Evolutionary conservation across 1,140 invertebrate species (phyloP), one percentile per base, ranked within the genome.

Genomic region (Aphelenchoides besseyi): DNA sequence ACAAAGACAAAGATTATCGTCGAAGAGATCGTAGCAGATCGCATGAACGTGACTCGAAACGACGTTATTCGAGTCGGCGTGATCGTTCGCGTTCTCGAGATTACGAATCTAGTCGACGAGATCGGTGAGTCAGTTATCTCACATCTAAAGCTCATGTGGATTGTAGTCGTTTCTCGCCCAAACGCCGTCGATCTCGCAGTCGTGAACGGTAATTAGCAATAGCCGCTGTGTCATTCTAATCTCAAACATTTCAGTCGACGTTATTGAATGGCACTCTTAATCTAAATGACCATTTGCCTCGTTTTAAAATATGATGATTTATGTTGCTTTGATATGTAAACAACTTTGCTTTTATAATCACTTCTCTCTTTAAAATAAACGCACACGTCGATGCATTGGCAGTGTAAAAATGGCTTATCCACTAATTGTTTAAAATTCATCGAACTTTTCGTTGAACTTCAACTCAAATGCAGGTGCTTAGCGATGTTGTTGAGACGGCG

Each of bases 1-100:
- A 76, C 2, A 71, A 68, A 5, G 76, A 73, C 0, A 57, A 55
- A 3, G 78, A 79, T n/a, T 77, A 77, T 35, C 28, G 36, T 35
- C 30, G 68, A 2, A 68, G 59, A n/a, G 41, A 68, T 0, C 52
- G 67, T 23, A 70, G 62, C 32, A 26, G 69, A 8, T 33, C 5
- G 5, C 18, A 59, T 8, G 18, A 5, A 8, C 18, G 55, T 23
- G 5, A 59, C 18, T 59, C 18, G 55, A 33, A 23, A 59, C 55
- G 18, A 18, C 55, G 55, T 33, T 5, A 59, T 8, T 76, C 74
- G 12, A 61, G 41, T 23, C 37, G 37, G 26, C 61, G 71, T 32
- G 23, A 5, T n/a, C 73, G 73, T n/a, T 76, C 73, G 8, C 74
- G 73, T 36, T 77, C 74, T 23, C 73, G 63, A 3, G 29, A 32